A percentile compares a stretch with the other conserved stretches of the same genome.
Evolutionary conservation across 2,797 vertebrate genomes (phyloP).

Genomic region (Bradypodion ventrale): DNA sequence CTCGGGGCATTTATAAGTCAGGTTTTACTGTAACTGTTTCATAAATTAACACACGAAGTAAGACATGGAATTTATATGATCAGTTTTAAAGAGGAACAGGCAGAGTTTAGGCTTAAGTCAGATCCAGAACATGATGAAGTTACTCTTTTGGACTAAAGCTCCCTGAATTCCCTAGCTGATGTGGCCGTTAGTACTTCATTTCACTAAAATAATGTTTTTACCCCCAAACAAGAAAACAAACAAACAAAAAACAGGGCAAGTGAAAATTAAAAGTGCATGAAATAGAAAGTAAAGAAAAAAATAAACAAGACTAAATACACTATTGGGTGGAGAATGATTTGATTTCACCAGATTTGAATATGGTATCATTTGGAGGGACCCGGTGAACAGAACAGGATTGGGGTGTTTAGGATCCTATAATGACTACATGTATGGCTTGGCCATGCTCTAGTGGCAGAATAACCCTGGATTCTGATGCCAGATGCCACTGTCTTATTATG

Average conservation of each 20-base stretch:
- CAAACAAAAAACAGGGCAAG: too few relatives aligned
- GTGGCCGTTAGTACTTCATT: too few relatives aligned
- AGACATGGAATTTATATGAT: neutral
- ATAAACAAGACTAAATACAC: neutral
- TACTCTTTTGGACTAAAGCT: neutral
- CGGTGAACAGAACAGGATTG: neutral
- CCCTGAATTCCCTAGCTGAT: neutral
- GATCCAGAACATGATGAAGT: neutral
- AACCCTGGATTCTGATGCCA: neutral
- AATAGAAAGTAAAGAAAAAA: neutral
- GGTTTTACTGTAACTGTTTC: neutral
- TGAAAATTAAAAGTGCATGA: too few relatives aligned
- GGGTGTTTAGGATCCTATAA: neutral
- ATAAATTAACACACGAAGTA: neutral
- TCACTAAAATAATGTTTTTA: neutral
- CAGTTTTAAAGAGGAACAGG: too few relatives aligned
- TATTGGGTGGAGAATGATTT: neutral
- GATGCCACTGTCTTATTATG: neutral
- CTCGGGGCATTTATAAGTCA: too few relatives aligned
- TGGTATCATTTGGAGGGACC: neutral
- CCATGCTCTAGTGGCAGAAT: neutral
- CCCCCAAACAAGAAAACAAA: neutral
- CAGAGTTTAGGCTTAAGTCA: too few relatives aligned
- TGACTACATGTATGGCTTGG: too few relatives aligned
- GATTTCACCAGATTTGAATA: neutral